Evolutionary conservation across 2,113 vertebrate species (phyloP).

Genomic region (Narcine bancroftii): DNA sequence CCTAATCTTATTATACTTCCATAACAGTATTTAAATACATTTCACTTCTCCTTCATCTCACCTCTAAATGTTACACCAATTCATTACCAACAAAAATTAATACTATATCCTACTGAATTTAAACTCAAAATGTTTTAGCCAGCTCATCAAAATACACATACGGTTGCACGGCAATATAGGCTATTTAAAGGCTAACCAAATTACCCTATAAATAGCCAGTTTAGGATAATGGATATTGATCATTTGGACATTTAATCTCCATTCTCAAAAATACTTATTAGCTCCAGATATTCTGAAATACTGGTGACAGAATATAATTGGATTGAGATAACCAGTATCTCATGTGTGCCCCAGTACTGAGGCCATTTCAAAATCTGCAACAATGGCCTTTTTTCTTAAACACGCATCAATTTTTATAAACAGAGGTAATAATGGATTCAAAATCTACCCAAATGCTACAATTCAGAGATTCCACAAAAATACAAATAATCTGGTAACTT

Average conservation of each 20-base stretch:
- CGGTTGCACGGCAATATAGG: not conserved
- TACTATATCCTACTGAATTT: conserved; percentile 5
- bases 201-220: conserved; percentile 10
- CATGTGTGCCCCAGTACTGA: not conserved
- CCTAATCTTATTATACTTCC: not conserved
- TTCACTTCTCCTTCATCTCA: not conserved
- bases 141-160: conserved; percentile 4
- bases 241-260: conserved; percentile 8
- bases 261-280: not conserved
- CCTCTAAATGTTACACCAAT: not conserved
- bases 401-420: not conserved
- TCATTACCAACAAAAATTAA: not conserved
- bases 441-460: not conserved
- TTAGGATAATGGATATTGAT: conserved; percentile 11
- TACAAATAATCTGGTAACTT: not conserved
- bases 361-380: not conserved
- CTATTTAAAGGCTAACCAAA: no score
- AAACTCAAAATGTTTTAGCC: not conserved
- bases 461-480: not conserved
- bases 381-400: not conserved
- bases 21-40: not conserved
- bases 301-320: conserved; percentile 9
- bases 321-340: conserved; percentile 2
- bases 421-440: not conserved
- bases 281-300: conserved; percentile 19